phyloP scores from a whole-genome alignment of 2,888 invertebrate species.

The Diplazon laetatorius region DNA sequence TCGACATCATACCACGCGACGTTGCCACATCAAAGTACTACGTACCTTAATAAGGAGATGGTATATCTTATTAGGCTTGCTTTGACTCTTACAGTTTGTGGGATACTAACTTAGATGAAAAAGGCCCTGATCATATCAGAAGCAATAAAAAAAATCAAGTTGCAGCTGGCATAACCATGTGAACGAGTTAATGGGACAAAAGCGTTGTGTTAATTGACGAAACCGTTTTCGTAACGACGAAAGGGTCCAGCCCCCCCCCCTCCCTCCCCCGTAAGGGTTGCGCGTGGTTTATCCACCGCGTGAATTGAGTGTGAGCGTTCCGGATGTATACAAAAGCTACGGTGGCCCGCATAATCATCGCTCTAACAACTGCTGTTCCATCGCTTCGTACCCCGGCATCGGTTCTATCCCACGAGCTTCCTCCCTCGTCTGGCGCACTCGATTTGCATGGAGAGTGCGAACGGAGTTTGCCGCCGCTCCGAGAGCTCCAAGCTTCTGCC shows the following conservation, averaged over 20 bases:
- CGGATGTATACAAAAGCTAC: slow-evolving; percentile 34
- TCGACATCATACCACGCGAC: no score
- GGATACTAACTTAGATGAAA: no score
- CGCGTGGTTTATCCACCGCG: slow-evolving; percentile 4
- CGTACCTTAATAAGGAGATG: no score
- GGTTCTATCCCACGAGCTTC: slow-evolving; percentile 28
- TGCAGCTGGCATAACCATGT: background rate
- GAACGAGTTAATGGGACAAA: slow-evolving; percentile 10
- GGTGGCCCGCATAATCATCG: slow-evolving; percentile 51
- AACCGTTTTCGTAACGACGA: slow-evolving; percentile 19
- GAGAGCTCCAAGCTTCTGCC: slow-evolving; percentile 43
- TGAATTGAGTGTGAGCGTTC: background rate
- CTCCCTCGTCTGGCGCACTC: slow-evolving; percentile 60
- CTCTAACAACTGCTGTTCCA: slow-evolving; percentile 54
- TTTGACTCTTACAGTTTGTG: no score
- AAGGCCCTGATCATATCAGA: no score
- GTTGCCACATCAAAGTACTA: no score
- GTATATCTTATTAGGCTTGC: no score
- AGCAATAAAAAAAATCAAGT: no score
- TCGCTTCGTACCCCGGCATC: slow-evolving; percentile 3
- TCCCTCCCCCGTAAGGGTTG: no score
- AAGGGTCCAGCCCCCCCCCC: no score
- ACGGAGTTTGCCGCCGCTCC: slow-evolving; percentile 70
- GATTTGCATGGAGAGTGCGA: slow-evolving; percentile 77
- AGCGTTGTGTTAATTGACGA: slow-evolving; percentile 10